A percentile compares a stretch with the other conserved stretches of the same genome.
Evolutionary conservation across 2,888 invertebrate species (phyloP).

Genomic region (Actias luna): DNA sequence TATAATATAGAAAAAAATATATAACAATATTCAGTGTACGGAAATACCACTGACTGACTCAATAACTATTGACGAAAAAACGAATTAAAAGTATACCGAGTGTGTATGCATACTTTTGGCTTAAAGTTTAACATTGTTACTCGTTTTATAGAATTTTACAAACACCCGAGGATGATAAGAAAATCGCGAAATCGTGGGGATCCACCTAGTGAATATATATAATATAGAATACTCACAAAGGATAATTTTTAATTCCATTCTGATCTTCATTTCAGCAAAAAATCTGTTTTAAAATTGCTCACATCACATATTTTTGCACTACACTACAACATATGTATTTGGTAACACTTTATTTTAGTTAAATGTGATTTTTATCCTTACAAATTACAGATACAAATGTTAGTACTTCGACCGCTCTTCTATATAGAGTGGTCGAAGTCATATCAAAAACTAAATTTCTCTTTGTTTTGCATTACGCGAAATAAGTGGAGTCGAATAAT

Average conservation of each 20-base stretch:
- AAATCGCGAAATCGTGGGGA: neutral
- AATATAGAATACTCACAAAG: neutral
- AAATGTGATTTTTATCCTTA: neutral
- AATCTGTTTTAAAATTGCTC: neutral
- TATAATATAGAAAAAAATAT: no score
- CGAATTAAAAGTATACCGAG: no score
- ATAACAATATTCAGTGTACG: no score
- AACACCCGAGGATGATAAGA: no score
- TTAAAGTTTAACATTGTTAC: no score
- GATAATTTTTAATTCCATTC: neutral
- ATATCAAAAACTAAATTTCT: constrained; percentile 2
- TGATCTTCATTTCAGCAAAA: neutral
- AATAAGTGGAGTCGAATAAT: neutral
- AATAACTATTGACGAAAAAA: no score
- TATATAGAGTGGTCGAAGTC: neutral
- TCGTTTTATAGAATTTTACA: no score
- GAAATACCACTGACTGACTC: no score
- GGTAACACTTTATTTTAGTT: neutral
- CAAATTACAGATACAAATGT: neutral
- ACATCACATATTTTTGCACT: neutral
- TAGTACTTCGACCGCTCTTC: neutral
- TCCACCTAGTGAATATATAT: neutral
- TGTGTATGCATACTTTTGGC: no score
- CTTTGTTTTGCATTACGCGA: neutral
- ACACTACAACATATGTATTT: neutral